Conservation (phyloP, 2,113 vertebrate genomes). For the rat (Rattus norvegicus) region GRCr8 NC_086024.1:129385501-129386000, state of each 20-base stretch:
- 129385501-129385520: not conserved
- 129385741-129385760: not conserved
- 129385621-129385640: not conserved
- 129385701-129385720: not conserved
- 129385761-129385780: too few species aligned
- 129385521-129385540: not conserved
- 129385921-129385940: not conserved
- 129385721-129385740: not conserved
- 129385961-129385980: not conserved
- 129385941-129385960: not conserved
- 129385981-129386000: not conserved
- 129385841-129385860: not conserved
- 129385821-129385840: not conserved
- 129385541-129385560: not conserved
- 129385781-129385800: not conserved
- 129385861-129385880: not conserved
- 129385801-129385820: not conserved
- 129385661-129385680: not conserved
- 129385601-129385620: not conserved
- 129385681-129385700: too few species aligned
- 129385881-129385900: rapidly evolving
- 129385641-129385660: not conserved
- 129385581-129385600: not conserved
- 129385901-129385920: not conserved
- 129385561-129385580: not conserved